Percentiles rank a stretch among this genome's conserved stretches.
Evolutionary conservation across 1,140 invertebrate genomes (phyloP).

Genomic region (Macrocentrus cingulum): DNA sequence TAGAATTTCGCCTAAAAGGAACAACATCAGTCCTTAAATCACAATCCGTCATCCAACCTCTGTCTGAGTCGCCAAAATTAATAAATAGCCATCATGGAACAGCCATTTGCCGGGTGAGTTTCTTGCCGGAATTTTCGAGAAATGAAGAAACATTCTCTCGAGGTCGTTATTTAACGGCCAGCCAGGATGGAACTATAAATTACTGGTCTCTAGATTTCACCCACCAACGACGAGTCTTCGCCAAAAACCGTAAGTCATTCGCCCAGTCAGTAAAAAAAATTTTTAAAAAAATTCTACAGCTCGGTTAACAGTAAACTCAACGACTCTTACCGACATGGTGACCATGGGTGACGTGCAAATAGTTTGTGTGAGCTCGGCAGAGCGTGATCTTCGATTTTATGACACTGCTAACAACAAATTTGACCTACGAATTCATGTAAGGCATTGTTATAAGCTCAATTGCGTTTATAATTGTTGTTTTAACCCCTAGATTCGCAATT

Average conservation of each 20-base stretch:
- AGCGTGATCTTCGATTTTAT: conserved; percentile 71
- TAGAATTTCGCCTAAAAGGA: conserved; percentile 67
- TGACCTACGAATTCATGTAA: conserved; percentile 62
- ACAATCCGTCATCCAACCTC: conserved; percentile 63
- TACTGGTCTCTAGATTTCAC: conserved; percentile 70
- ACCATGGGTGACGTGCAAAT: conserved; percentile 71
- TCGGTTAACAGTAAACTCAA: conserved; percentile 60
- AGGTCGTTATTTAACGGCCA: conserved; percentile 68
- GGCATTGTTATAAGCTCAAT: conserved; percentile 12
- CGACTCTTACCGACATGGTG: conserved; percentile 68
- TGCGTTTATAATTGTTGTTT: no score
- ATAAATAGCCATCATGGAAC: conserved; percentile 66
- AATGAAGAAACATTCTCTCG: conserved; percentile 59
- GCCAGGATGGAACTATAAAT: conserved; percentile 69
- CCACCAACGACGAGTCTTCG: conserved; percentile 61
- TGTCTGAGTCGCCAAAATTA: conserved; percentile 60
- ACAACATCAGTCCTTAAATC: conserved; percentile 56
- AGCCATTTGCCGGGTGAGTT: conserved; percentile 63
- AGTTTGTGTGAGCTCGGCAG: conserved; percentile 68
- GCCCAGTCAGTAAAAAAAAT: no score
- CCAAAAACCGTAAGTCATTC: conserved; percentile 61
- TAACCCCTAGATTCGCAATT: conserved; percentile 66
- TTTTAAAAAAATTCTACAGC: no score
- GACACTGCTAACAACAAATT: conserved; percentile 71
- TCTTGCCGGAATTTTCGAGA: conserved; percentile 61